A percentile compares a stretch with the other conserved stretches of the same genome.
These are phyloP conservation scores for Bothrops jararaca DNA, from an alignment of 2,113 vertebrate genomes.

Conservation along the genomic window DNA sequence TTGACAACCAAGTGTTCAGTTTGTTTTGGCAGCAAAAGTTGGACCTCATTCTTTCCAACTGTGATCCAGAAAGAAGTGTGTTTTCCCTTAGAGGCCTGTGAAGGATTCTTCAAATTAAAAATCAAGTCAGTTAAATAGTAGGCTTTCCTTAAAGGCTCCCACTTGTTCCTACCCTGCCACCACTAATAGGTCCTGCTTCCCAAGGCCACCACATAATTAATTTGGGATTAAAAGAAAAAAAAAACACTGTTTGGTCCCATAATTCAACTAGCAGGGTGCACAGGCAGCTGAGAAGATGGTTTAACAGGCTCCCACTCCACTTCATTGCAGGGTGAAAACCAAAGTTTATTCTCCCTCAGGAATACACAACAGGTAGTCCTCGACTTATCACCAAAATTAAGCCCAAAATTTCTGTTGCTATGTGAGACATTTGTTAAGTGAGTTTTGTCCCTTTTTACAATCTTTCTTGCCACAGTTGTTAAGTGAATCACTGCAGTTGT, in stretches of 20 bases:
- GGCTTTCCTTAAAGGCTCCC: background rate
- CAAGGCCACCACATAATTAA: background rate
- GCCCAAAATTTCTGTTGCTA: background rate
- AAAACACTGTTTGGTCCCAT: background rate
- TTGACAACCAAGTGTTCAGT: constrained; percentile 4
- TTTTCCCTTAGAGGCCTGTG: background rate
- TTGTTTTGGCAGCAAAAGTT: background rate
- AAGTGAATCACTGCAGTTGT: background rate
- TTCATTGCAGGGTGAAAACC: background rate
- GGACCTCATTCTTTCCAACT: constrained; percentile 1
- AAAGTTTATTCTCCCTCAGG: background rate
- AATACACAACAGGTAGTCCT: background rate
- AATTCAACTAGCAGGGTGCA: background rate
- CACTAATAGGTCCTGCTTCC: no score
- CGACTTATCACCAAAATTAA: background rate
- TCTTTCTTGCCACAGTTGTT: background rate
- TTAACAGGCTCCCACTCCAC: background rate
- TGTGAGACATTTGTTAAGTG: background rate
- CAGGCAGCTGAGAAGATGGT: background rate
- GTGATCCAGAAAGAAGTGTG: background rate
- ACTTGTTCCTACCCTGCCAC: background rate
- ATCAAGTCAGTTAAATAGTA: background rate
- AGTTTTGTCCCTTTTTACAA: background rate
- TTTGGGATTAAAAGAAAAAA: background rate
- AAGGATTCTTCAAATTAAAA: background rate